phyloP scores from a whole-genome alignment of 2,888 invertebrate species.

The Notocelia uddmanniana region DNA sequence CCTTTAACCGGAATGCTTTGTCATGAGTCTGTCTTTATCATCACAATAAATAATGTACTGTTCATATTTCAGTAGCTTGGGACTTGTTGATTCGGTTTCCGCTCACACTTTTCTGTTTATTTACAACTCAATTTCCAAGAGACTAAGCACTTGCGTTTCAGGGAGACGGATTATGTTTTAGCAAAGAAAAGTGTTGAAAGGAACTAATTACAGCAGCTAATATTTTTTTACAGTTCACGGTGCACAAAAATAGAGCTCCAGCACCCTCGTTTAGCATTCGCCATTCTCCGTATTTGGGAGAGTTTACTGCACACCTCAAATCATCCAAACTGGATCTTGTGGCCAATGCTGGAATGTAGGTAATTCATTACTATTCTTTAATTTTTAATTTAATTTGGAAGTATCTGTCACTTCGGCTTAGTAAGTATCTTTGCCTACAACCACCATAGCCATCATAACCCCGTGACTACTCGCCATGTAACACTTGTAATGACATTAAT shows the following conservation, averaged over 20 bases:
- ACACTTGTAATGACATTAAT: too few species aligned
- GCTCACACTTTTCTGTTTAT: slow-evolving; percentile 1
- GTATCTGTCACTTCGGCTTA: too few species aligned
- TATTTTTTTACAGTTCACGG: slow-evolving; percentile 62
- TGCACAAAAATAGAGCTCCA: slow-evolving; percentile 60
- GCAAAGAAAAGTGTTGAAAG: background rate
- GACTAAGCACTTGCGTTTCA: background rate
- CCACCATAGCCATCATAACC: too few species aligned
- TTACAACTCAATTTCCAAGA: background rate
- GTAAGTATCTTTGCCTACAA: too few species aligned
- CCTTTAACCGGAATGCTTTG: slow-evolving; percentile 7
- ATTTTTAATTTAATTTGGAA: background rate
- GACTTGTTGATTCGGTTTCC: slow-evolving; percentile 21
- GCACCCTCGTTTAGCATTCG: slow-evolving; percentile 74
- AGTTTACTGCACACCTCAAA: slow-evolving; percentile 60
- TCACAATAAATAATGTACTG: slow-evolving; percentile 21
- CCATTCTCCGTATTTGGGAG: slow-evolving; percentile 66
- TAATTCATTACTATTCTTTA: background rate
- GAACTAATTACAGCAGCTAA: background rate
- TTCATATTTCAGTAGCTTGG: slow-evolving; percentile 4
- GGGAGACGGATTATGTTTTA: background rate
- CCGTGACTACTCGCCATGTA: too few species aligned
- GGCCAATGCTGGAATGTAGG: background rate
- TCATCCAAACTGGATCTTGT: slow-evolving; percentile 58
- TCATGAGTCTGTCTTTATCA: slow-evolving; percentile 27